A percentile compares a stretch with the other conserved stretches of the same genome.
These are phyloP conservation scores for Luperina nickerlii DNA, from an alignment of 2,888 invertebrate species.

Conservation along the genomic window DNA sequence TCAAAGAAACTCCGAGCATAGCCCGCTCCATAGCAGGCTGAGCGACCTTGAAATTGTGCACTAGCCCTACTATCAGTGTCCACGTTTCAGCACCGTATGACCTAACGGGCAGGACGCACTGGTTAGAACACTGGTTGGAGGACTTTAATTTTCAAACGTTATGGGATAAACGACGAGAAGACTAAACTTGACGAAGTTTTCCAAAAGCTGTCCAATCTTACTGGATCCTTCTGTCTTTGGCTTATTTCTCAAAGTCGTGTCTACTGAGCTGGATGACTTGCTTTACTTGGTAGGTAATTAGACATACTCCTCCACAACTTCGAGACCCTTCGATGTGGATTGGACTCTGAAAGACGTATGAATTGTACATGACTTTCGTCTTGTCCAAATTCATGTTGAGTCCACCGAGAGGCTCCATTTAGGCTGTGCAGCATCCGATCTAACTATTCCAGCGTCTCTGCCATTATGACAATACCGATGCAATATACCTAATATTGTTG, in stretches of 20 bases:
- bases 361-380: background rate
- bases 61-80: background rate
- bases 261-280: background rate
- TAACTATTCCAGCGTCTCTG: background rate
- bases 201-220: background rate
- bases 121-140: background rate
- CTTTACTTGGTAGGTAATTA: background rate
- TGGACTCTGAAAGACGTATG: background rate
- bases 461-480: background rate
- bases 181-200: background rate
- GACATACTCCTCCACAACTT: background rate
- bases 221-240: background rate
- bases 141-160: background rate
- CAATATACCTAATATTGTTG: background rate
- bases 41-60: background rate
- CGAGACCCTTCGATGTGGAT: background rate
- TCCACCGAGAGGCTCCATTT: background rate
- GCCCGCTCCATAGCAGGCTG: background rate
- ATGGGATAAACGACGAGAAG: background rate
- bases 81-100: background rate
- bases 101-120: background rate
- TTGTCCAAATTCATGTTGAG: background rate
- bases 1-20: background rate
- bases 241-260: background rate
- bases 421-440: background rate